Conservation (phyloP, 2,113 vertebrate species). For the Anarhynchus alexandrinus region DNA sequence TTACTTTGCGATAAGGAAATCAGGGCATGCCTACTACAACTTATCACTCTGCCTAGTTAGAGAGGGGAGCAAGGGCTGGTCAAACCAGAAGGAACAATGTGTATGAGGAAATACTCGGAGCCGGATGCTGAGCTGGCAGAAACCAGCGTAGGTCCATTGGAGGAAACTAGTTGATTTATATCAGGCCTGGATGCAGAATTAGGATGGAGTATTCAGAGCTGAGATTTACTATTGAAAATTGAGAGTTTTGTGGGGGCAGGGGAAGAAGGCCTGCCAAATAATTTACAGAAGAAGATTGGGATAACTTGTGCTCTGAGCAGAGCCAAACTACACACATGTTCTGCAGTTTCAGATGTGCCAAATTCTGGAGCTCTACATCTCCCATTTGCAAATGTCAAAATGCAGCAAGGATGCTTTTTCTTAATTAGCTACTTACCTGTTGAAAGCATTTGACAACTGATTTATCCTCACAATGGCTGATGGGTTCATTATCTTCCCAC, state of each 20-base stretch:
- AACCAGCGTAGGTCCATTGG: not conserved
- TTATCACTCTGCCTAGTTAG: not conserved
- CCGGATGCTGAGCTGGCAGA: not conserved
- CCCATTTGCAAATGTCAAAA: not conserved
- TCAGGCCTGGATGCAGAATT: not conserved
- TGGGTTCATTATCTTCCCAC: not conserved
- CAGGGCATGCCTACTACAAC: not conserved
- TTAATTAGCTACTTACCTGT: not conserved
- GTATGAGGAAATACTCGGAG: not conserved
- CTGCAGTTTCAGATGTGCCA: not conserved
- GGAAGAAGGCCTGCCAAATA: slow-evolving; percentile 8
- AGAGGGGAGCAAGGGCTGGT: not conserved
- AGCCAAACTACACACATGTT: slow-evolving; percentile 11
- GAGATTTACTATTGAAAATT: slow-evolving; percentile 16
- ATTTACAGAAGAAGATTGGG: not conserved
- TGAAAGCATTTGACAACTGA: not conserved
- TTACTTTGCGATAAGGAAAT: not conserved
- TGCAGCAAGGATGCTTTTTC: not conserved
- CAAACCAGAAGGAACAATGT: not conserved
- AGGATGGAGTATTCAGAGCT: not conserved
- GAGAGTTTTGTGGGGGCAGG: not conserved
- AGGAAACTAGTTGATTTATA: not conserved
- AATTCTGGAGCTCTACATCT: not conserved
- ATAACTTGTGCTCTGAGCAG: not conserved
- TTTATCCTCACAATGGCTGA: not conserved